A percentile compares a stretch with the other conserved stretches of the same genome.
Evolutionary conservation across 2,113 vertebrate genomes (phyloP).

Genomic region (Periophthalmus modestus): DNA sequence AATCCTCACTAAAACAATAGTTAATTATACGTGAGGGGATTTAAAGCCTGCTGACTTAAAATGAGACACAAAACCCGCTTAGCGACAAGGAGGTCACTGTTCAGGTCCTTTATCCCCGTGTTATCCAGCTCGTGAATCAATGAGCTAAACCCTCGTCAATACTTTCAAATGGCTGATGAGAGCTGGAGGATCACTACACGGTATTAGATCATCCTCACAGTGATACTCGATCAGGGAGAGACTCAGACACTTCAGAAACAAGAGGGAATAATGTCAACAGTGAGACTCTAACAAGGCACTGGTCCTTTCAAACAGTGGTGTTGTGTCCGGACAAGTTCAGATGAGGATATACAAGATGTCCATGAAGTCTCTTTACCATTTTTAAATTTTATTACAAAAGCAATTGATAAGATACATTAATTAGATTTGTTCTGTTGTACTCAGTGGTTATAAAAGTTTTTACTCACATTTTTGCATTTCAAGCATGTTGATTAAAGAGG

Average conservation of each 20-base stretch:
- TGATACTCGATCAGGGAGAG: neutral
- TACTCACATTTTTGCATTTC: no score
- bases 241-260: neutral
- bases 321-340: neutral
- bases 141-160: conserved; percentile 16
- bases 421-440: no score
- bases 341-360: neutral
- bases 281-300: neutral
- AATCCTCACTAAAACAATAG: neutral
- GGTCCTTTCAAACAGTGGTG: neutral
- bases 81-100: neutral
- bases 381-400: no score
- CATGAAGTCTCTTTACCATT: no score
- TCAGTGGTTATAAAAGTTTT: no score
- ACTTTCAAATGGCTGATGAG: conserved; percentile 8
- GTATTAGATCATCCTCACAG: neutral
- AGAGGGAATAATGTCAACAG: neutral
- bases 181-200: neutral
- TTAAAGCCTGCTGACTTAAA: conserved; percentile 18
- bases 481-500: no score
- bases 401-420: no score
- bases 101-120: conserved; percentile 18
- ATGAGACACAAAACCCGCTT: neutral
- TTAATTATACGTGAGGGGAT: neutral
- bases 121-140: conserved; percentile 18